A percentile compares a stretch with the other conserved stretches of the same genome.
Conservation (phyloP, 2,113 vertebrate genomes). For the Actenoides lindsayi region DNA sequence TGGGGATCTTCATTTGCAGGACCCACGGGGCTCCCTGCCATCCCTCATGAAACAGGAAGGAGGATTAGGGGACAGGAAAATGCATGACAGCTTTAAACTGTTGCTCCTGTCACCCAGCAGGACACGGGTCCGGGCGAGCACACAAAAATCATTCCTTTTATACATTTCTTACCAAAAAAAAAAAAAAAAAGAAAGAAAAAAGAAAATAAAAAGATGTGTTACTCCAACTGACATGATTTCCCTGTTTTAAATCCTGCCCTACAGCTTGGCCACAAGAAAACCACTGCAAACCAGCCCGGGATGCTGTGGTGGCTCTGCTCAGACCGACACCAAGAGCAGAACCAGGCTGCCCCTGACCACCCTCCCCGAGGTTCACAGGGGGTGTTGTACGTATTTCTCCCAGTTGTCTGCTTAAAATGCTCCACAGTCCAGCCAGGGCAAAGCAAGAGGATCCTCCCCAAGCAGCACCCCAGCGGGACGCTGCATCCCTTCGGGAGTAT, state of each 20-base stretch:
- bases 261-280: background rate
- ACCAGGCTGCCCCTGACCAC: background rate
- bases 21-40: background rate
- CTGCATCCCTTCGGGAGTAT: background rate
- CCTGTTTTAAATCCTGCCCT: background rate
- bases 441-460: background rate
- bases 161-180: background rate
- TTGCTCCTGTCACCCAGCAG: constrained; percentile 27
- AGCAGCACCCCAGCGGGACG: fast-evolving
- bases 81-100: background rate
- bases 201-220: background rate
- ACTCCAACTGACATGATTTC: background rate
- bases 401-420: background rate
- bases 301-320: background rate
- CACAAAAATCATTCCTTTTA: background rate
- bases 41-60: background rate
- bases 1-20: background rate
- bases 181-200: background rate
- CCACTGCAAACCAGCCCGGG: fast-evolving
- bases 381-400: background rate
- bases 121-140: background rate
- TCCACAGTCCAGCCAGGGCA: background rate
- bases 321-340: background rate
- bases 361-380: fast-evolving
- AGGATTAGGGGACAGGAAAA: background rate